A percentile compares a stretch with the other conserved stretches of the same genome.
These are phyloP conservation scores for Ginglymostoma cirratum DNA, from an alignment of 2,113 vertebrate species.

Conservation along the genomic window DNA sequence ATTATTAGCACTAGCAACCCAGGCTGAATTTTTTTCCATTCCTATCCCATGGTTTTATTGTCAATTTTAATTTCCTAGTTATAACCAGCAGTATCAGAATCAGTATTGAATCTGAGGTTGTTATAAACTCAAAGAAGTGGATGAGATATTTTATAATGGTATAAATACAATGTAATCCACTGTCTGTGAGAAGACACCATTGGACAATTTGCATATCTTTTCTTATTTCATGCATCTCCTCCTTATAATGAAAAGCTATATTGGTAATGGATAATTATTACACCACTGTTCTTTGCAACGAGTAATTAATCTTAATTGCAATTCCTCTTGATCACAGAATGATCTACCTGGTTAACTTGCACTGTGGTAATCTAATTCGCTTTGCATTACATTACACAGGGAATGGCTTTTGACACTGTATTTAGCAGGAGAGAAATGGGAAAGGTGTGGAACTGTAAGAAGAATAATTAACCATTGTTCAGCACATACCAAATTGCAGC, in stretches of 20 bases:
- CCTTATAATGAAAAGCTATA: neutral
- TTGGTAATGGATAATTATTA: conserved; percentile 31
- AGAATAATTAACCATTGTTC: neutral
- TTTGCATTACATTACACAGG: neutral
- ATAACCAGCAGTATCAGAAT: neutral
- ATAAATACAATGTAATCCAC: neutral
- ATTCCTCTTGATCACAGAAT: neutral
- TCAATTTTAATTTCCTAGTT: neutral
- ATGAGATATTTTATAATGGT: neutral
- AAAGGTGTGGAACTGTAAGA: neutral
- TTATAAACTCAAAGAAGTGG: neutral
- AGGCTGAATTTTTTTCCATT: neutral
- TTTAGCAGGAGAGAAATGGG: neutral
- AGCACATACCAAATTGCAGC: neutral
- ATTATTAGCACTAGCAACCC: neutral
- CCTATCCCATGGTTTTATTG: neutral
- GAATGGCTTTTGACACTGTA: neutral
- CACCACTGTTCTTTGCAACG: conserved; percentile 7
- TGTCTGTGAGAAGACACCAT: neutral
- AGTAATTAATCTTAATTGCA: conserved; percentile 26
- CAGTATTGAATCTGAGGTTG: neutral
- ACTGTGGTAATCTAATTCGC: neutral
- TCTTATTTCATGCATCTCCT: neutral
- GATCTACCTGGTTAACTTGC: conserved; percentile 15
- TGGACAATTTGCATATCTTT: neutral